Base-by-base conservation (phyloP, 1,140 invertebrate genomes). In the Chrysoperla carnea region DNA sequence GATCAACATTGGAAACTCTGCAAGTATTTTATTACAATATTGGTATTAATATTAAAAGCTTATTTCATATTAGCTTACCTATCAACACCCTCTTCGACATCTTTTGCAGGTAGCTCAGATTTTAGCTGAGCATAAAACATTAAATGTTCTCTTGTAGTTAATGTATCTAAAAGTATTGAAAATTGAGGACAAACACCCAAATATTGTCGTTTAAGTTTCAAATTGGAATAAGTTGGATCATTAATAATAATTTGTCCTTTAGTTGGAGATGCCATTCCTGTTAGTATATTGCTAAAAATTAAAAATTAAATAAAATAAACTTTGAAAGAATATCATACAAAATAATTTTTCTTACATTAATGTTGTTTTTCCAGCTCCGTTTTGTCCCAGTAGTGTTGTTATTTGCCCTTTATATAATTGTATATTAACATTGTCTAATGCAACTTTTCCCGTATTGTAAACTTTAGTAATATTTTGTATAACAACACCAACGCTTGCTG, bases 301-400 rank as follows among this genome's bases (percentile, higher is more conserved):
- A 31, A 31, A 27, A 48, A 27, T 13, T 37, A 31, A 46, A 23
- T 42, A 29, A 6, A n/a, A 40, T 38, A 44, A 41, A n/a, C n/a
- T n/a, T n/a, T n/a, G n/a, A n/a, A n/a, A n/a, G n/a, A n/a, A n/a
- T n/a, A n/a, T n/a, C n/a, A n/a, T 23, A 2, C 17, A 23, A 23
- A 33, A 4, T 33, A 11, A 11, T 33, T 4, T 33, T 9, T 68
- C 73, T 54, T 55, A 81, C 76, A 90, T 81, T 53, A 79, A 68
- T 38, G 82, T 85, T 36, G 80, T 85, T 62, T 87, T 86, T 4
- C 86, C 86, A 42, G 85, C 84, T 17, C 84, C 84, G 55, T 86
- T 88, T 42, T 81, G 83, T 5, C 87, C 88, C 8, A 93, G 63
- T n/a, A 93, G 60, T 9, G 76, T 73, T 6, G 76, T 79, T 43